Base-by-base conservation (phyloP, 2,888 invertebrate genomes). In the Lypha dubia region DNA sequence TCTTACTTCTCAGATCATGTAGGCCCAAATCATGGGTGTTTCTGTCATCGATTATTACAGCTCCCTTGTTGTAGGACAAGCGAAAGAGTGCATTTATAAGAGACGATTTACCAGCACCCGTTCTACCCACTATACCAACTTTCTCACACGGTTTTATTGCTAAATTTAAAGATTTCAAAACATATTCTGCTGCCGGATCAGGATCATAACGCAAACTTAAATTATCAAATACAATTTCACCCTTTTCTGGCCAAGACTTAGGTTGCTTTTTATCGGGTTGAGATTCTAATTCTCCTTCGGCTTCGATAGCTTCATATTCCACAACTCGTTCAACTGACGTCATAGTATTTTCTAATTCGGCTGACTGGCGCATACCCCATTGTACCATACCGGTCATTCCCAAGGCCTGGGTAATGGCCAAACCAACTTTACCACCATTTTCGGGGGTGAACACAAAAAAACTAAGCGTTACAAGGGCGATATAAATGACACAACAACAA, bases 351-450 rank as follows among this genome's bases (percentile, higher is more conserved):
- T 95, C 96, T 7, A 97, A 91, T 91, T 98, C 98, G 0, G 98
- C 97, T 87, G 97, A 97, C 91, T 98, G 98, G 9, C 98, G 93
- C 95, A 98, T 97, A 35, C 97, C 97, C 97, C 97, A 98, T 68
- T 92, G 92, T 3, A 92, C 92, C 92, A 93, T 93, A 6, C 96
- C 96, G 0, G 96, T 96, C 75, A 97, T 93, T 0, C 95, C 94
- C 92, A 96, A 95, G 17, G 96, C 95, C 90, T 96, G 96, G 0
- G 96, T 96, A 65, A 97, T 95, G 15, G 96, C 96, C 80, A 97
- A 90, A 17, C 96, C 96, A 3, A 96, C 95, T 89, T 95, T 95
- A 32, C 96, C 96, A 17, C 96, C 96, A 85, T 94, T 92, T 93
- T 93, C 93, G 90, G 93, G 93, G 41, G 94, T 94, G 65, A 96